Evolutionary conservation across 1,140 invertebrate genomes (phyloP), one percentile per base, ranked within the genome.

Genomic region (Rhopalosiphum maidis): DNA sequence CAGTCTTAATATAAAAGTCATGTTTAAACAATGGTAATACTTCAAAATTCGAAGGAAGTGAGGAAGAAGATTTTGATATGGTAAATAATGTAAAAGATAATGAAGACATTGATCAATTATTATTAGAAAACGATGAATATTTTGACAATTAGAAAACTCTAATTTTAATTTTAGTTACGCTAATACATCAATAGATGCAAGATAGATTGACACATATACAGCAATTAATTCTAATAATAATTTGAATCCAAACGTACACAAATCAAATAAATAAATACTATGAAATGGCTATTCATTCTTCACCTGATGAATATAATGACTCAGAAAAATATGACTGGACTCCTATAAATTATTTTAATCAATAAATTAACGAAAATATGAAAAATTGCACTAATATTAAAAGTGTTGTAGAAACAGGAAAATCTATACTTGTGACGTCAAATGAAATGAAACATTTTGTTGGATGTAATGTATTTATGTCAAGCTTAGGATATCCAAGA

Each of bases 61-160:
- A 82, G n/a, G 77, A 82, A 35, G 77, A 82, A 37, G 15, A 82
- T 82, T 37, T 82, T 82, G 77, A 54, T 54, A 54, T 54, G 35
- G 35, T 82, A 82, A n/a, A 82, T 35, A 82, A 37, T 82, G 18
- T 82, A 82, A 82, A 35, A 18, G n/a, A 82, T 82, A 82, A 82
- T 5, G 35, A 82, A 35, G n/a, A 82, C 15, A 82, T 82, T 35
- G 77, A 82, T 37, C n/a, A 35, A n/a, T 82, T 82, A 82, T 37
- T 82, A 82, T 82, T 82, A 35, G 77, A 82, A 82, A 82, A 82
- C 77, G 77, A 82, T 35, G 77, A 35, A 37, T 82, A 82, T 77
- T 82, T 82, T 82, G n/a, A 82, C 9, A 37, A 82, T 82, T 82
- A 82, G 77, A 82, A 82, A 82, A 82, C 77, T 82, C 77, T 82